Evolutionary conservation across 1,140 invertebrate genomes (phyloP).

Genomic region (Cydia splendana): DNA sequence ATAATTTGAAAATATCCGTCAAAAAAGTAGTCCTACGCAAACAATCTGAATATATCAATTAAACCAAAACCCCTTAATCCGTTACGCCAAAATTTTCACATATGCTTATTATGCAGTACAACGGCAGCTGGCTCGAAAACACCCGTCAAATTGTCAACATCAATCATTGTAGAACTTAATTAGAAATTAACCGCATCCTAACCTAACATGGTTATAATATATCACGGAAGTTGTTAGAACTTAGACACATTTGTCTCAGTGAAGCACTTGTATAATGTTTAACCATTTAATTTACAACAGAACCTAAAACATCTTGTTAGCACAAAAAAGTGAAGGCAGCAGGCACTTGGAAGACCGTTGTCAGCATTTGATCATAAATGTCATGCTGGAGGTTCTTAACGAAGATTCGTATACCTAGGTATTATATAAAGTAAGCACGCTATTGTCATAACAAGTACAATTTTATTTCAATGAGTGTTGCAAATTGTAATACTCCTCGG

Average conservation of each 20-base stretch:
- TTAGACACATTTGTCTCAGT: slow-evolving; percentile 21
- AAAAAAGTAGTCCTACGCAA: background rate
- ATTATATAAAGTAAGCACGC: no score
- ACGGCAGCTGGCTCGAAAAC: slow-evolving; percentile 20
- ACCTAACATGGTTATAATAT: slow-evolving; percentile 19
- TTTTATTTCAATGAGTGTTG: no score
- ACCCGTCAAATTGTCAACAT: slow-evolving; percentile 28
- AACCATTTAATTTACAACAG: background rate
- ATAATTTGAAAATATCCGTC: background rate
- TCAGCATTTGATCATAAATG: no score
- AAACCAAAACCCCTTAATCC: background rate
- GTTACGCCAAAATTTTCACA: slow-evolving; percentile 12
- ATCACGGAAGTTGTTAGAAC: slow-evolving; percentile 20
- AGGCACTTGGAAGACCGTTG: no score
- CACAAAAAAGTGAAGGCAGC: no score
- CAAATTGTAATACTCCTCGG: no score
- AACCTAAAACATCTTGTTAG: background rate
- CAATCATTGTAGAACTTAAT: slow-evolving; percentile 31
- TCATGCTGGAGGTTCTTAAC: no score
- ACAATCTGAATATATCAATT: slow-evolving; percentile 6
- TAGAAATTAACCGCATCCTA: slow-evolving; percentile 32
- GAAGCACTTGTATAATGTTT: background rate
- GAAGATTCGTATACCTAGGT: no score
- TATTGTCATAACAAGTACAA: no score
- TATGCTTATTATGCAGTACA: background rate